These are phyloP conservation scores for Saccopteryx bilineata DNA, from an alignment of 2,113 vertebrate species.

Conservation along the genomic window DNA sequence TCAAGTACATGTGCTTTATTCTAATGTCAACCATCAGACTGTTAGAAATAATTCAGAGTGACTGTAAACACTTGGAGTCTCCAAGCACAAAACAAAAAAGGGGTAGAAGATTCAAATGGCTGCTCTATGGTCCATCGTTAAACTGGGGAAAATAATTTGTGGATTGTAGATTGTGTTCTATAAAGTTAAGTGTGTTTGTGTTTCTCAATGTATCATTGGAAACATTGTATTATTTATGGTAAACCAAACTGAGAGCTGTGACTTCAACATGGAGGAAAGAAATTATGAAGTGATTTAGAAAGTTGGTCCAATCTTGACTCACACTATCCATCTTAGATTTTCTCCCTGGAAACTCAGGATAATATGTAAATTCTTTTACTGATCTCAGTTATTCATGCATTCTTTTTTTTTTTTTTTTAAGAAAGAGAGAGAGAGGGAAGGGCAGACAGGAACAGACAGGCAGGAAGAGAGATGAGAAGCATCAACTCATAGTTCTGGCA, in stretches of 20 bases:
- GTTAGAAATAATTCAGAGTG: conserved; percentile 43
- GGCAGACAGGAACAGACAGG: too few relatives aligned
- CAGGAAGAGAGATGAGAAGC: too few relatives aligned
- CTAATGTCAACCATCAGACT: background rate
- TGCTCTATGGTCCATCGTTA: background rate
- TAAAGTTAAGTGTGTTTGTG: background rate
- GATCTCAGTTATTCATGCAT: background rate
- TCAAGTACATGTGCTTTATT: background rate
- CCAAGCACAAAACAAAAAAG: background rate
- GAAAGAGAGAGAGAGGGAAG: too few relatives aligned
- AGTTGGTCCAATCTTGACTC: background rate
- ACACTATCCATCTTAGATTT: background rate
- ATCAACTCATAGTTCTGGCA: too few relatives aligned
- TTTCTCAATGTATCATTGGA: background rate
- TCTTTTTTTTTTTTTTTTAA: background rate
- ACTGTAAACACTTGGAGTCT: background rate
- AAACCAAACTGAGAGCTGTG: background rate
- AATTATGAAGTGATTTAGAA: background rate
- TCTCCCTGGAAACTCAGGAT: background rate
- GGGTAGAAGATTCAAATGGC: background rate
- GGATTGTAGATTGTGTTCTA: background rate
- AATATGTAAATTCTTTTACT: background rate
- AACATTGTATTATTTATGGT: background rate
- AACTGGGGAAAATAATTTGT: background rate
- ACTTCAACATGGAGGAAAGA: background rate